A percentile compares a stretch with the other conserved stretches of the same genome.
phyloP scores from a whole-genome alignment of 2,888 invertebrate genomes.

The Taphrorychus bicolor region DNA sequence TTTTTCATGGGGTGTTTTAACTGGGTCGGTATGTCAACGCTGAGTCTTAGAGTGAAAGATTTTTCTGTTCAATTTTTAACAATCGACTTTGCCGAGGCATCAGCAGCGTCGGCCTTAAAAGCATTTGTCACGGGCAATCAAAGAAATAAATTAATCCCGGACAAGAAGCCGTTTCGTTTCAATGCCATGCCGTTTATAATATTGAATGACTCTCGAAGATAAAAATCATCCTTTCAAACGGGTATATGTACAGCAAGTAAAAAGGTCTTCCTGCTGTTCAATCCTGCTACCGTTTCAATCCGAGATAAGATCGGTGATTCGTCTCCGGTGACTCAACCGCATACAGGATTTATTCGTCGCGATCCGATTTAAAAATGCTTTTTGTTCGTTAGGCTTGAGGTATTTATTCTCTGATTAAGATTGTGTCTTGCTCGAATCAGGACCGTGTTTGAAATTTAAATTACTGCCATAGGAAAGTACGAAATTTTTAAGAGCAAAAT shows the following conservation, averaged over 20 bases:
- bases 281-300: constrained; percentile 42
- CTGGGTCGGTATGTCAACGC: constrained; percentile 9
- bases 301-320: constrained; percentile 40
- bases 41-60: background rate
- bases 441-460: background rate
- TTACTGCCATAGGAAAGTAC: no score
- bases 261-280: constrained; percentile 41
- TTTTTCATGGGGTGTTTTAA: constrained; percentile 6
- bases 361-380: constrained; percentile 30
- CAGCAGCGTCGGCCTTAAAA: constrained; percentile 3
- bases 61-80: background rate
- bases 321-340: constrained; percentile 37
- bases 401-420: constrained; percentile 20
- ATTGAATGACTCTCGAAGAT: constrained; percentile 40
- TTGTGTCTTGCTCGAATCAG: constrained; percentile 1
- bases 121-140: constrained; percentile 29
- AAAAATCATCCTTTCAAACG: constrained; percentile 40
- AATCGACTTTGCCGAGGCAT: background rate
- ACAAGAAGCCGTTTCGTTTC: constrained; percentile 34
- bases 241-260: constrained; percentile 35
- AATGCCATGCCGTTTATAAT: constrained; percentile 39
- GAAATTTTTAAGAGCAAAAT: no score
- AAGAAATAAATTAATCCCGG: constrained; percentile 32
- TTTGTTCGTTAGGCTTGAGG: constrained; percentile 19
- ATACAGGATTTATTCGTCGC: constrained; percentile 32